These are phyloP conservation scores for Amblyornis subalaris DNA, from an alignment of 2,113 vertebrate genomes.

Conservation along the genomic window DNA sequence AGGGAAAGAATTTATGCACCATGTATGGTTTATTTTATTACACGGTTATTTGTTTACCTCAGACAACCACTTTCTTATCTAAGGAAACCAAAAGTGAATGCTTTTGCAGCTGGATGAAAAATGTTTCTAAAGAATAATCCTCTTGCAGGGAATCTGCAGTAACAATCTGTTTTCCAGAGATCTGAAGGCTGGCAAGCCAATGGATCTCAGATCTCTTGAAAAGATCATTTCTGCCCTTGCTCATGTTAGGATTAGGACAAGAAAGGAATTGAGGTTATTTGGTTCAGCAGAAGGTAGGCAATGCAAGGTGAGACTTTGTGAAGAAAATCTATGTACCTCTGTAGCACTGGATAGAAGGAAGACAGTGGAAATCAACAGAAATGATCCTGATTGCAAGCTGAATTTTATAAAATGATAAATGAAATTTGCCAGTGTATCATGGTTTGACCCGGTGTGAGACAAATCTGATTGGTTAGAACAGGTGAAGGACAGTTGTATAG, in stretches of 20 bases:
- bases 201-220: not conserved
- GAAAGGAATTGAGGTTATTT: not conserved
- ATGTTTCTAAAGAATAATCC: not conserved
- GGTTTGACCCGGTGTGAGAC: too few relatives aligned
- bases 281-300: not conserved
- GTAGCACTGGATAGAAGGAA: not conserved
- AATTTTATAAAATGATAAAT: not conserved
- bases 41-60: not conserved
- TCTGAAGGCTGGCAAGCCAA: not conserved
- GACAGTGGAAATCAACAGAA: not conserved
- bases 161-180: not conserved
- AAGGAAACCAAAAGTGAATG: not conserved
- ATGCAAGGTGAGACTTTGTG: not conserved
- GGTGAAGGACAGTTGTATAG: too few relatives aligned
- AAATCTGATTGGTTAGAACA: too few relatives aligned
- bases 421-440: not conserved
- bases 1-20: not conserved
- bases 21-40: not conserved
- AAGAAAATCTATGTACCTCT: not conserved
- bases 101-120: not conserved
- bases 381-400: not conserved
- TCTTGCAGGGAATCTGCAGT: not conserved
- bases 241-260: not conserved
- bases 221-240: not conserved
- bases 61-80: not conserved